Conservation (phyloP, 64 coral and sea anemone species). For the Actinia tenebrosa region DNA sequence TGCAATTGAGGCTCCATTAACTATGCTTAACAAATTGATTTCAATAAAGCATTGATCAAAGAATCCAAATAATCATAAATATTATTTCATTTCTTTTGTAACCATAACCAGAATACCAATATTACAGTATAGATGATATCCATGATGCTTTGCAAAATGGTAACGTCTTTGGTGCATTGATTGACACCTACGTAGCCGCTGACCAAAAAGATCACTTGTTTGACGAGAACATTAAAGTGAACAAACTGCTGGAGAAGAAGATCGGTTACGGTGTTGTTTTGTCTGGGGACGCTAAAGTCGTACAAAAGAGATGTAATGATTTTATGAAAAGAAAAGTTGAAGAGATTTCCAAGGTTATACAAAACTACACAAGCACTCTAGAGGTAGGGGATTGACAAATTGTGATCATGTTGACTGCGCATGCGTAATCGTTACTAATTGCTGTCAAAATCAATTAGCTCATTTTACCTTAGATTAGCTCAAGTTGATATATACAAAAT, state of each 20-base stretch:
- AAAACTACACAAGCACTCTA: conserved; percentile 21
- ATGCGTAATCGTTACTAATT: too few relatives aligned
- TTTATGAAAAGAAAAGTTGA: conserved; percentile 6
- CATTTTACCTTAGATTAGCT: too few relatives aligned
- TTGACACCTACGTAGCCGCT: conserved; percentile 45
- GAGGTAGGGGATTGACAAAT: background rate
- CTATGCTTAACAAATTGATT: too few relatives aligned
- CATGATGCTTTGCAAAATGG: background rate
- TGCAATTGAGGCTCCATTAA: too few relatives aligned
- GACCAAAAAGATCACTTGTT: conserved; percentile 30
- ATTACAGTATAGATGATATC: background rate
- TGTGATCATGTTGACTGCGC: too few relatives aligned
- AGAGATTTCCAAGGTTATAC: conserved; percentile 22
- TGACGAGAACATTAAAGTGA: background rate
- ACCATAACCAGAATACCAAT: background rate
- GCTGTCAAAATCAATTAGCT: too few relatives aligned
- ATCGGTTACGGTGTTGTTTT: conserved; percentile 51
- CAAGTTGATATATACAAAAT: too few relatives aligned
- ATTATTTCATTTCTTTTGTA: too few relatives aligned
- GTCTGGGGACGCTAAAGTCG: conserved; percentile 12
- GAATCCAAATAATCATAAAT: too few relatives aligned
- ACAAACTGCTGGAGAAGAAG: conserved; percentile 9
- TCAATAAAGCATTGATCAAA: too few relatives aligned
- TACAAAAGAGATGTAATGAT: background rate
- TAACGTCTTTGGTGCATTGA: conserved; percentile 17